Conservation (phyloP, 2,113 vertebrate genomes). For the Tricholaema leucomelas region DNA sequence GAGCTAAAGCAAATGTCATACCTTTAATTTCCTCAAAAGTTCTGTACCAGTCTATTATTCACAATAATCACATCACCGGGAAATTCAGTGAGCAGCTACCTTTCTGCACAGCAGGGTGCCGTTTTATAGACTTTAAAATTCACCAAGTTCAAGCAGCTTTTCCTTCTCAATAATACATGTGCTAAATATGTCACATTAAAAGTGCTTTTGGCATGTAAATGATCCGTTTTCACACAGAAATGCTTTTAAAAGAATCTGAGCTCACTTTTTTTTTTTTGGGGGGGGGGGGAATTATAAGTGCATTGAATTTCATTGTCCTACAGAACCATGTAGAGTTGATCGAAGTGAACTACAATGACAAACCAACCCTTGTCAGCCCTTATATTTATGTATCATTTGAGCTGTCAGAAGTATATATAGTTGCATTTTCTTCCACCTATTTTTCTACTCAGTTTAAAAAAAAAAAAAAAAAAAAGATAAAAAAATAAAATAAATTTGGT, state of each 20-base stretch:
- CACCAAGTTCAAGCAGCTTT: constrained; percentile 89
- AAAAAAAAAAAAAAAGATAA: constrained; percentile 44
- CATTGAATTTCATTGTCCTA: constrained; percentile 86
- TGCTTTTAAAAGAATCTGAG: constrained; percentile 83
- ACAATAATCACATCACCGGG: constrained; percentile 95
- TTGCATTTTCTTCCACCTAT: constrained; percentile 78
- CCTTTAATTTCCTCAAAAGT: constrained; percentile 88
- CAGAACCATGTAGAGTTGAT: constrained; percentile 84
- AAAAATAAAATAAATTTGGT: constrained; percentile 30
- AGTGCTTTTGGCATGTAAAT: constrained; percentile 91
- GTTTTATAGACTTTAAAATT: constrained; percentile 95
- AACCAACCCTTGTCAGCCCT: constrained; percentile 82
- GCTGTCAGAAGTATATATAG: constrained; percentile 81
- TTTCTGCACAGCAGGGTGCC: constrained; percentile 93
- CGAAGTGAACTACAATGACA: constrained; percentile 81
- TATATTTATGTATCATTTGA: constrained; percentile 84
- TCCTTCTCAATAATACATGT: constrained; percentile 92
- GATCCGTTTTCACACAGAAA: constrained; percentile 89
- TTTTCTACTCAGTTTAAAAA: constrained; percentile 63
- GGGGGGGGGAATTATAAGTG: constrained; percentile 77
- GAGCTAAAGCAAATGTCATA: constrained; percentile 85
- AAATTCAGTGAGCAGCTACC: constrained; percentile 90
- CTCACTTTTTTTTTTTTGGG: constrained; percentile 70
- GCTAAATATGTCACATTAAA: constrained; percentile 95
- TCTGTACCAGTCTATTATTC: constrained; percentile 97